Percentiles rank a stretch among this genome's conserved stretches.
phyloP scores from a whole-genome alignment of 2,113 vertebrate genomes.

The Channa maculata region DNA sequence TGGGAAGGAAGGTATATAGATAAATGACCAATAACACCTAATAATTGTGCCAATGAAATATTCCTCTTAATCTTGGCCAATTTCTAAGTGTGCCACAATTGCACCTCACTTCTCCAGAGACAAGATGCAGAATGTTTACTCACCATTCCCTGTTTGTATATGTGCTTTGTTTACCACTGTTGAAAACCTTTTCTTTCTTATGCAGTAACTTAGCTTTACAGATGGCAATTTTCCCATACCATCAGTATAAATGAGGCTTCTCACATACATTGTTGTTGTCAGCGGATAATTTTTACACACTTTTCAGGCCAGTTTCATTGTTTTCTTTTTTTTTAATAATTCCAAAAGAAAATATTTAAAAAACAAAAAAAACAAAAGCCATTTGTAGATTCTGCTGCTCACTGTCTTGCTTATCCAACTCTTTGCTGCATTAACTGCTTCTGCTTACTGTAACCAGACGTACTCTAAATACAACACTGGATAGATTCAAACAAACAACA shows the following conservation, averaged over 20 bases:
- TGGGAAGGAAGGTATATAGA: neutral
- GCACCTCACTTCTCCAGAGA: constrained; percentile 15
- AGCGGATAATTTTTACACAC: neutral
- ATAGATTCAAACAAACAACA: no score
- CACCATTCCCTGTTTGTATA: neutral
- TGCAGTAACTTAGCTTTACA: no score
- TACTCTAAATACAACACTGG: neutral
- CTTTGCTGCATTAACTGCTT: neutral
- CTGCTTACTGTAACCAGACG: no score
- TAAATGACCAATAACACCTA: no score
- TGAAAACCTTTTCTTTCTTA: no score
- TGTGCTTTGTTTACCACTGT: neutral
- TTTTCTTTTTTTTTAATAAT: neutral
- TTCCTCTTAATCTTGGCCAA: neutral
- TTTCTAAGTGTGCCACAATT: constrained; percentile 17
- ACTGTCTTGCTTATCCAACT: neutral
- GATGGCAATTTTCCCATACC: no score
- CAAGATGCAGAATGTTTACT: neutral
- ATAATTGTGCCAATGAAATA: neutral
- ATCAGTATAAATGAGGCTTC: neutral
- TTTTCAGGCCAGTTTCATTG: neutral
- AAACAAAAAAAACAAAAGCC: neutral
- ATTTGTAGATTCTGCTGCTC: neutral
- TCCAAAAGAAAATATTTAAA: neutral
- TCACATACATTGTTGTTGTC: neutral